Evolutionary conservation across 2,113 vertebrate species (phyloP), one percentile per base, ranked within the genome.

Genomic region (Colaptes auratus): DNA sequence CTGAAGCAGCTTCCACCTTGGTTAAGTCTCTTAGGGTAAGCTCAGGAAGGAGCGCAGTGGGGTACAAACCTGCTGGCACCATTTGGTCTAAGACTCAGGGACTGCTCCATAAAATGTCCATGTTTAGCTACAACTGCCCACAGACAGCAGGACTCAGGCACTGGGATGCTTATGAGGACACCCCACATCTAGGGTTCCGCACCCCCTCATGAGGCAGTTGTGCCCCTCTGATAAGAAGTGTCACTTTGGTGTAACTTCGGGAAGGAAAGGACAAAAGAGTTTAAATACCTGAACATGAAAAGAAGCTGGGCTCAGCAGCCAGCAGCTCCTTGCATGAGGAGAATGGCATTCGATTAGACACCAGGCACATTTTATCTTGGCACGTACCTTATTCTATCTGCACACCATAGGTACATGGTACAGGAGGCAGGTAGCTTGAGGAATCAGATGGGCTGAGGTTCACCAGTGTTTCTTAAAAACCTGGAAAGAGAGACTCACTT

Each of bases 61-160:
- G 31, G 2, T 69, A 42, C 25, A 76, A 28, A 92, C 6, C 15
- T 61, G 23, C 3, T 65, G 72, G 60, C 27, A 12, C 13, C 48
- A 4, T 69, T 64, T 39, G 19, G 10, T 30, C 44, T 80, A 35
- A 15, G 12, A n/a, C 50, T 42, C 35, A 25, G 24, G n/a, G 24
- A 23, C 9, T 4, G 7, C 23, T 73, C 55, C 60, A 15, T 56
- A 36, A 66, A 71, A 20, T 30, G 3, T 19, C 52, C 44, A 4
- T 18, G 6, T 85, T 60, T 12, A 70, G 27, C 36, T 76, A 44
- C 7, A 12, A 85, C 79, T 65, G 6, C 31, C 12, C 33, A 64
- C 0, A 25, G 21, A 14, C 8, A n/a, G 9, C 1, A 0, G 6
- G 5, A 50, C 31, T 56, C 5, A 3, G 23, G n/a, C 42, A 79